Evolutionary conservation across 2,797 vertebrate genomes (phyloP).

Genomic region (Cirrhinus mrigala): DNA sequence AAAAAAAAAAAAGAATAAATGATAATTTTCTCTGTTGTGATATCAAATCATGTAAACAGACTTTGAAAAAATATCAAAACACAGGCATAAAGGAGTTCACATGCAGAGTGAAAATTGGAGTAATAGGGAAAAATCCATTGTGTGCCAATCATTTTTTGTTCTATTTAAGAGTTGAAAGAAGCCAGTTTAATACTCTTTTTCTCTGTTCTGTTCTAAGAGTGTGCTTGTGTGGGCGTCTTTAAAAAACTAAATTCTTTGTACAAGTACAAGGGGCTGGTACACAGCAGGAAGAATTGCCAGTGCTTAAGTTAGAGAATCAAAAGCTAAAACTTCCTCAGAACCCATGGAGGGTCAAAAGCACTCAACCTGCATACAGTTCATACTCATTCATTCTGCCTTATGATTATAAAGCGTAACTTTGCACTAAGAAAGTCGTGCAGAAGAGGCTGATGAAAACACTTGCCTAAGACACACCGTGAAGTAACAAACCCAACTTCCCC

Average conservation of each 20-base stretch:
- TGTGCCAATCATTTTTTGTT: neutral
- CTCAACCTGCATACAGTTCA: neutral
- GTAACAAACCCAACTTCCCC: conserved; percentile 30
- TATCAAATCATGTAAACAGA: neutral
- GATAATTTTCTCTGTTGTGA: neutral
- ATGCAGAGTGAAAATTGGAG: neutral
- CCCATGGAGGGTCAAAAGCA: neutral
- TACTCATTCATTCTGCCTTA: neutral
- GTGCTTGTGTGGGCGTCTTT: neutral
- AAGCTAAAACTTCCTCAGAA: neutral
- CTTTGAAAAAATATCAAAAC: neutral
- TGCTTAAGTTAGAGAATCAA: neutral
- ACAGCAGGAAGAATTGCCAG: neutral
- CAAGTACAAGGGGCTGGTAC: neutral
- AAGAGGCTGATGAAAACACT: conserved; percentile 40
- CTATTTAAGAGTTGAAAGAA: neutral
- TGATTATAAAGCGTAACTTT: neutral
- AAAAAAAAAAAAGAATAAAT: neutral
- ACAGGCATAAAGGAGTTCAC: neutral
- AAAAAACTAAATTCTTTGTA: neutral
- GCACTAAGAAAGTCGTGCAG: neutral
- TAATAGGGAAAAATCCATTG: neutral
- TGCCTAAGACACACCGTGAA: conserved; percentile 17
- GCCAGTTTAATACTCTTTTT: neutral
- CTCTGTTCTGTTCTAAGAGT: neutral